These are phyloP conservation scores for Zootermopsis nevadensis DNA, from an alignment of 2,888 invertebrate species.

Conservation along the genomic window DNA sequence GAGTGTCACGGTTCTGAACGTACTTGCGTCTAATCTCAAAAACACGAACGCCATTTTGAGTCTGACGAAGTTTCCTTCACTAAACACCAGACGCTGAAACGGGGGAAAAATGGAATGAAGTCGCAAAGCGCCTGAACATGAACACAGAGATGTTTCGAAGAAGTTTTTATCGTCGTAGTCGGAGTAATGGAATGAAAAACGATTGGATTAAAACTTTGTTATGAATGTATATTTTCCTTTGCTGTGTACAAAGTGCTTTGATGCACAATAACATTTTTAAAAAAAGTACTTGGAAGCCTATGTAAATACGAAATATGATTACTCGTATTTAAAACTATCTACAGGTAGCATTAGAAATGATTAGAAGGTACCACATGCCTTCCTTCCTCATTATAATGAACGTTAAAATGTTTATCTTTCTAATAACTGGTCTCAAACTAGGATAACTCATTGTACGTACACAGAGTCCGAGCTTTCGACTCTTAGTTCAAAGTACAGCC, in stretches of 20 bases:
- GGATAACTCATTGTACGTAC: too few relatives aligned
- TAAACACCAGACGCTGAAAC: neutral
- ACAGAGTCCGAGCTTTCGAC: too few relatives aligned
- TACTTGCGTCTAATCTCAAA: too few relatives aligned
- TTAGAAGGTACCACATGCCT: neutral
- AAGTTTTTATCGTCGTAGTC: neutral
- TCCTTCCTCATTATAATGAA: too few relatives aligned
- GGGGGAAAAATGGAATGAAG: neutral
- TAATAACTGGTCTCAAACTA: too few relatives aligned
- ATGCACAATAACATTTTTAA: neutral
- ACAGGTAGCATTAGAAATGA: neutral
- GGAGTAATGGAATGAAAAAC: neutral
- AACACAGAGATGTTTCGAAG: neutral
- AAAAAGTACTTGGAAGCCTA: neutral
- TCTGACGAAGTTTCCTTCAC: neutral
- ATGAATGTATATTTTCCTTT: neutral
- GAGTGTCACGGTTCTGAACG: too few relatives aligned
- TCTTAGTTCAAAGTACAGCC: too few relatives aligned
- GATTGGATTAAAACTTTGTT: neutral
- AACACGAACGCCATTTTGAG: too few relatives aligned
- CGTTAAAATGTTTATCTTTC: too few relatives aligned
- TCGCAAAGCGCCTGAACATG: neutral
- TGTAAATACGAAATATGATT: neutral
- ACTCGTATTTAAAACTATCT: neutral
- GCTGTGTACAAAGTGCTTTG: neutral